Base-by-base conservation (phyloP, 2,113 vertebrate genomes). In the Lasiurus cinereus region DNA sequence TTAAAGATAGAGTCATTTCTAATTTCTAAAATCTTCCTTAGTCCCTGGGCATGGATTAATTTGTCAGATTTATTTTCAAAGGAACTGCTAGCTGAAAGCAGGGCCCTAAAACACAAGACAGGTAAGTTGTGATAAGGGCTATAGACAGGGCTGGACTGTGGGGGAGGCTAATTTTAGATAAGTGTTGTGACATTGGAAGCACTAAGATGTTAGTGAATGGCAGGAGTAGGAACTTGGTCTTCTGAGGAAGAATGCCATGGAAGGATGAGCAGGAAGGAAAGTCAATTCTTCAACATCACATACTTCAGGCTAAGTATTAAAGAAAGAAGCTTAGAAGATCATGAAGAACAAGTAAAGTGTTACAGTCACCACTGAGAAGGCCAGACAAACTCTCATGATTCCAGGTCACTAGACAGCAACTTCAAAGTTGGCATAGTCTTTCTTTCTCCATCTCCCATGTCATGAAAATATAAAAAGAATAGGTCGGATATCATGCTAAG, bases 21-120 rank as follows among this genome's bases (percentile, higher is more conserved):
- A 82, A 39, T 56, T 56, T 56, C 54, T 91, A 85, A 73, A 91
- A 93, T 59, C 48, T 64, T 36, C 73, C 18, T 70, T 77, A 94
- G 87, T 82, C 74, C 52, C 50, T 56, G 6, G 11, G 19, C 33
- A 46, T n/a, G 14, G 39, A 64, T 94, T 89, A 15, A 3, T 82
- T 90, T 70, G 85, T 95, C 22, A 92, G 48, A 52, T 54, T 92
- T 46, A 14, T 39, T 94, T 94, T 72, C 36, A 91, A 80, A 85
- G 1, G 19, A 66, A 92, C 15, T 70, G 11, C 77, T 92, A 72
- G 46, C 18, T 67, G 59, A 93, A 73, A 83, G 14, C 50, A 72
- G 76, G 79, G 11, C 43, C 82, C 33, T 90, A 67, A 93, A 97
- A 93, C 27, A 83, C n/a, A 83, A 83, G 7, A 73, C 14, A 50